These are phyloP conservation scores for Gambusia holbrooki DNA, from an alignment of 2,113 vertebrate species.

Conservation along the genomic window DNA sequence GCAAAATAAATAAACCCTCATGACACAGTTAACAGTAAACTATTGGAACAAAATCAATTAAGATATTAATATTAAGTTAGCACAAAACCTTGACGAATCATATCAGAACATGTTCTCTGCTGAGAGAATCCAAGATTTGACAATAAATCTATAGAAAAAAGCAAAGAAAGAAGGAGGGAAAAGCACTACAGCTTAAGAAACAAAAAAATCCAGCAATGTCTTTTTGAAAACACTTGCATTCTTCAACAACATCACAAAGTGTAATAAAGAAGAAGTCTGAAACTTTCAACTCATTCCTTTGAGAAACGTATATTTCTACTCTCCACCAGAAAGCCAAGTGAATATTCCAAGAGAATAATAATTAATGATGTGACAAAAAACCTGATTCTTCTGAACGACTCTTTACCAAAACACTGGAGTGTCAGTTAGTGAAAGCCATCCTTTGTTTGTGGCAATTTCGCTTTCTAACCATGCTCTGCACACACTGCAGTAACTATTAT, in stretches of 20 bases:
- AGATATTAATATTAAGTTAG: too few species aligned
- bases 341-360: background rate
- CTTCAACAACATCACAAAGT: too few species aligned
- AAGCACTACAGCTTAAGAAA: background rate
- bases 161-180: background rate
- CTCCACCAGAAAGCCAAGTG: background rate
- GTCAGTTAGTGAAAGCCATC: too few species aligned
- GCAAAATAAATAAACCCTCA: too few species aligned
- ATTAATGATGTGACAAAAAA: too few species aligned
- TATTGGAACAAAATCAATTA: too few species aligned
- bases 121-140: background rate
- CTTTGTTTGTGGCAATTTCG: too few species aligned
- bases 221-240: background rate
- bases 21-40: too few species aligned
- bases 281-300: background rate
- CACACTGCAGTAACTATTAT: too few species aligned
- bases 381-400: too few species aligned
- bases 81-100: background rate
- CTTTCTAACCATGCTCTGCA: too few species aligned
- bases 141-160: background rate
- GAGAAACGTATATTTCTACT: background rate
- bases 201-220: background rate
- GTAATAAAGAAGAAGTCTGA: background rate
- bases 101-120: background rate
- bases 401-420: too few species aligned